phyloP scores from a whole-genome alignment of 2,888 invertebrate species.

The Choristoneura rosaceana region DNA sequence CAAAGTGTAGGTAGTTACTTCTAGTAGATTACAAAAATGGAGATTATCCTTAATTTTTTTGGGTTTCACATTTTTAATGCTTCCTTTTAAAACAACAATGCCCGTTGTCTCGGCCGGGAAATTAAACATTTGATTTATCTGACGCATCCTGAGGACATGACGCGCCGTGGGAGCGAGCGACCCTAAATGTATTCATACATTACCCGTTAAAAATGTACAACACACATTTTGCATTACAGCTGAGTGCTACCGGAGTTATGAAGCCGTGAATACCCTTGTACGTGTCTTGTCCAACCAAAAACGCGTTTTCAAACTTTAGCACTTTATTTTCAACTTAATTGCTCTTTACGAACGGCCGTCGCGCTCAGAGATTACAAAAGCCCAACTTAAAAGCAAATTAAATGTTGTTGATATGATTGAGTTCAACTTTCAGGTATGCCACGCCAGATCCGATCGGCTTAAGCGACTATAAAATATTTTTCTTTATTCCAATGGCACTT shows the following conservation, averaged over 20 bases:
- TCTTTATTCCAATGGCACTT: constrained; percentile 78
- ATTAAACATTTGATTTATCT: constrained; percentile 79
- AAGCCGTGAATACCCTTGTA: constrained; percentile 52
- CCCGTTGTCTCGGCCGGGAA: constrained; percentile 70
- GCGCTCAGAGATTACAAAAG: constrained; percentile 54
- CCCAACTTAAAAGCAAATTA: constrained; percentile 40
- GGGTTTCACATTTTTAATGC: constrained; percentile 44
- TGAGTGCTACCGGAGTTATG: constrained; percentile 38
- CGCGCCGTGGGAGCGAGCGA: constrained; percentile 64
- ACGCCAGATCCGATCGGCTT: constrained; percentile 62
- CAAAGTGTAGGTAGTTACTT: constrained; percentile 10
- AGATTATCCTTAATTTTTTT: constrained; percentile 31
- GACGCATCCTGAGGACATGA: constrained; percentile 68
- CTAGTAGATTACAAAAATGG: constrained; percentile 16
- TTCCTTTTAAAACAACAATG: constrained; percentile 55
- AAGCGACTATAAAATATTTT: constrained; percentile 73
- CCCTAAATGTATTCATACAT: constrained; percentile 53
- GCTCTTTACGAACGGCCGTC: constrained; percentile 59
- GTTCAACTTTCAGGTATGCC: constrained; percentile 64
- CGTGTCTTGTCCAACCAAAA: constrained; percentile 51
- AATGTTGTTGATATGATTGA: constrained; percentile 44
- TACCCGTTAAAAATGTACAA: constrained; percentile 63
- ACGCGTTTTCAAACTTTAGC: constrained; percentile 54
- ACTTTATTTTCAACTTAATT: constrained; percentile 65
- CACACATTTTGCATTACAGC: constrained; percentile 64